These are phyloP conservation scores for Torymus texanus DNA, from an alignment of 2,888 invertebrate genomes.

Conservation along the genomic window DNA sequence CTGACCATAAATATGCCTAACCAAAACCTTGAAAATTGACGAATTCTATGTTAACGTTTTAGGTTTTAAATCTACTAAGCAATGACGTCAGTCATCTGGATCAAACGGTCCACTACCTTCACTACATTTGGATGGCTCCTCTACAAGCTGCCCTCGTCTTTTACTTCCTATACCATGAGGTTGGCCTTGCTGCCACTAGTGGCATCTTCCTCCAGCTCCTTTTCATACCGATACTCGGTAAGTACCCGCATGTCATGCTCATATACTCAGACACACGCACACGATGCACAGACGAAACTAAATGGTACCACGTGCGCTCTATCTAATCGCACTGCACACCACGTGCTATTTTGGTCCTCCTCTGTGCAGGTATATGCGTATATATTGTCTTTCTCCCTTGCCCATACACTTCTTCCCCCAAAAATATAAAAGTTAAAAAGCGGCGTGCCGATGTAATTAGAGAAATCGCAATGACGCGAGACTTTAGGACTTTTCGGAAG, in stretches of 20 bases:
- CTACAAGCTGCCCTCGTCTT: conserved; percentile 80
- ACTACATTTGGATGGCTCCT: conserved; percentile 87
- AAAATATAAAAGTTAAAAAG: conserved; percentile 19
- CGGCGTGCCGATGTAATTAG: conserved; percentile 52
- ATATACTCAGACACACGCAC: too few relatives aligned
- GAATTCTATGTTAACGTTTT: conserved; percentile 45
- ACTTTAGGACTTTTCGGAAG: conserved; percentile 64
- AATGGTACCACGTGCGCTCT: conserved; percentile 21
- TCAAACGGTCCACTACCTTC: conserved; percentile 81
- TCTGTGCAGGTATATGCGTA: background rate
- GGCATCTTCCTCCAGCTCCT: conserved; percentile 75
- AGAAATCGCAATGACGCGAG: conserved; percentile 54
- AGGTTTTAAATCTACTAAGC: conserved; percentile 81
- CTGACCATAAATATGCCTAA: too few relatives aligned
- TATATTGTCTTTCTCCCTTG: conserved; percentile 32
- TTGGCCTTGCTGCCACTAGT: conserved; percentile 77
- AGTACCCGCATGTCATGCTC: conserved; percentile 54
- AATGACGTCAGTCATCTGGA: conserved; percentile 88
- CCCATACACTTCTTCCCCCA: conserved; percentile 12
- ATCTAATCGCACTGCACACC: background rate
- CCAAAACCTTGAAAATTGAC: too few relatives aligned
- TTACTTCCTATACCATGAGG: conserved; percentile 75
- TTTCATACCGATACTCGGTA: conserved; percentile 74
- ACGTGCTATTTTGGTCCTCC: too few relatives aligned
- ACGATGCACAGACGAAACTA: conserved; percentile 41